phyloP scores from a whole-genome alignment of 2,113 vertebrate species.

The Scatophagus argus region DNA sequence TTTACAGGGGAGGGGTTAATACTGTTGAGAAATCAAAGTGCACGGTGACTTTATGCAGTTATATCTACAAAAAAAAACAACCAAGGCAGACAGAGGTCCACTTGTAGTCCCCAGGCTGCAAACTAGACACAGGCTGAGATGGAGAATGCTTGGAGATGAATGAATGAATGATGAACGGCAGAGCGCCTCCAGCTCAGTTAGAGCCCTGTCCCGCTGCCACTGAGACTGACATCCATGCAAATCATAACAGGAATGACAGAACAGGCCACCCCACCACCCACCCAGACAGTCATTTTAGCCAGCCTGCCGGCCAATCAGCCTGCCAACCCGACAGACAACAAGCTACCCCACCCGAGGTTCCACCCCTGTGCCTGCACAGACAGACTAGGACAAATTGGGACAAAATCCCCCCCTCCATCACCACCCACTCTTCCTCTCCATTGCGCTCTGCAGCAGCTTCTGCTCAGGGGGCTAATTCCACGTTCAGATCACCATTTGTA shows the following conservation, averaged over 20 bases:
- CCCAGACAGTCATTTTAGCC: conserved; percentile 44
- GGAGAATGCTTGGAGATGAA: conserved; percentile 31
- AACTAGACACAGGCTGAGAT: conserved; percentile 4
- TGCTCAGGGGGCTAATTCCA: conserved; percentile 86
- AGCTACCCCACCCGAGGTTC: conserved; percentile 69
- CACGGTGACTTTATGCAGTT: conserved; percentile 25
- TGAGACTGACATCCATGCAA: conserved; percentile 81
- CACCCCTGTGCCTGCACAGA: conserved; percentile 74
- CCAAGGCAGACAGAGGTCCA: background rate
- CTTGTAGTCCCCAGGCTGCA: background rate
- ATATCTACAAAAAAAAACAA: background rate
- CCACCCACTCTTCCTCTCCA: conserved; percentile 75
- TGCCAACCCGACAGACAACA: conserved; percentile 60
- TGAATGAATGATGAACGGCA: conserved; percentile 27
- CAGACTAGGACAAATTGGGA: conserved; percentile 84
- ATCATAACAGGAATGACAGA: conserved; percentile 82
- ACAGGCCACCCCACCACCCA: conserved; percentile 47
- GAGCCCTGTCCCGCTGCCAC: conserved; percentile 60
- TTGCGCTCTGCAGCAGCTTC: conserved; percentile 71
- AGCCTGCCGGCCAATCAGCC: conserved; percentile 57
- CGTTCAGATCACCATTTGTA: conserved; percentile 90
- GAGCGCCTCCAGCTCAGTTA: conserved; percentile 52
- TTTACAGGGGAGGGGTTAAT: conserved; percentile 42
- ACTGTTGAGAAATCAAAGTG: conserved; percentile 29
- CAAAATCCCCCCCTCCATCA: conserved; percentile 66